Conservation (phyloP, 1,140 invertebrate species). For the Goniozus legneri region DNA sequence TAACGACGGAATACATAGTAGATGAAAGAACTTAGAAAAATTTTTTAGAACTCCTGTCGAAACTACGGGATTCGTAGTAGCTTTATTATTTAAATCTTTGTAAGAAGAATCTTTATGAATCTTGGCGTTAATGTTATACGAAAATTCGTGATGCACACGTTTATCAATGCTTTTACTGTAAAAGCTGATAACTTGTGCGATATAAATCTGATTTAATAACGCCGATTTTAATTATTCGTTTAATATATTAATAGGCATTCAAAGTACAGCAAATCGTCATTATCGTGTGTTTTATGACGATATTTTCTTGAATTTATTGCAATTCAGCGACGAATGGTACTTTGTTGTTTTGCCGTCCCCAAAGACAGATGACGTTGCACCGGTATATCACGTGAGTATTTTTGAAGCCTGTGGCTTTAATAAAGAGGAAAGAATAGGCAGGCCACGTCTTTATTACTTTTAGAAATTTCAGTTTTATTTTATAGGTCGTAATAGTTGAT, state of each 20-base stretch:
- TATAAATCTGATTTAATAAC: conserved; percentile 14
- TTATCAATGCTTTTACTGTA: too few species aligned
- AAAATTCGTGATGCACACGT: too few species aligned
- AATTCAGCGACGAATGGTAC: conserved; percentile 50
- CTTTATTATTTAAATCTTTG: conserved; percentile 36
- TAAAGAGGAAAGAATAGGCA: conserved; percentile 12
- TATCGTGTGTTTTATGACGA: conserved; percentile 18
- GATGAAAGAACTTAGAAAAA: conserved; percentile 43
- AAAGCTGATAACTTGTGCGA: conserved; percentile 22
- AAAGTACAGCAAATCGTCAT: conserved; percentile 21
- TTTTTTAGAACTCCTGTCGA: conserved; percentile 48
- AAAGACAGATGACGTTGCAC: conserved; percentile 30
- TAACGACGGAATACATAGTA: conserved; percentile 35
- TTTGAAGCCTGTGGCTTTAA: conserved; percentile 16
- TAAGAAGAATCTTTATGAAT: conserved; percentile 23
- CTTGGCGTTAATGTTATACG: conserved; percentile 9
- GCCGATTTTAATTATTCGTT: conserved; percentile 8
- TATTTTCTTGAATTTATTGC: conserved; percentile 31
- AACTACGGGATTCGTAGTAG: conserved; percentile 42
- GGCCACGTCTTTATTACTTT: conserved; percentile 36
- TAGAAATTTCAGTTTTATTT: conserved; percentile 29
- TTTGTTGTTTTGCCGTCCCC: conserved; percentile 52
- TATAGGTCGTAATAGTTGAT: too few species aligned
- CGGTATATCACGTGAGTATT: conserved; percentile 23
- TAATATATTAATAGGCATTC: conserved; percentile 12